A percentile compares a stretch with the other conserved stretches of the same genome.
phyloP scores from a whole-genome alignment of 1,140 invertebrate genomes.

The Charaxes varanes region DNA sequence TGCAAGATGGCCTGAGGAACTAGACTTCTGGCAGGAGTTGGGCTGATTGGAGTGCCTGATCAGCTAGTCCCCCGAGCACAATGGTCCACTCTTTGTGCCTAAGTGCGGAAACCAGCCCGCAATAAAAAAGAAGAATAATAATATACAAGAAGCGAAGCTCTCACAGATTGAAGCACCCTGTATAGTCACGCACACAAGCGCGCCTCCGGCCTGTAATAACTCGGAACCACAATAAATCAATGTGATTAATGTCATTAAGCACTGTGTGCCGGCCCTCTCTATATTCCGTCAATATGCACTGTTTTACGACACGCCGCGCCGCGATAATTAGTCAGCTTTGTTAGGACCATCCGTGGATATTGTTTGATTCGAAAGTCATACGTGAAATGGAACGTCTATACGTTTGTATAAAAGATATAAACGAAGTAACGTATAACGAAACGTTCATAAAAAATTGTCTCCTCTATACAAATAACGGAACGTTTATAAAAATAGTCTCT shows the following conservation, averaged over 20 bases:
- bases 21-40: too few relatives aligned
- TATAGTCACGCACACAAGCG: constrained; percentile 43
- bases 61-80: too few relatives aligned
- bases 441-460: too few relatives aligned
- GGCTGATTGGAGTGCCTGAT: too few relatives aligned
- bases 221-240: constrained; percentile 74
- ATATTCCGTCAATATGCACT: constrained; percentile 74
- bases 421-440: too few relatives aligned
- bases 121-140: constrained; percentile 46
- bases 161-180: constrained; percentile 25
- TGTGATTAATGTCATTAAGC: constrained; percentile 74
- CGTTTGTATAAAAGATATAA: too few relatives aligned
- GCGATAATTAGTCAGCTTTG: constrained; percentile 73
- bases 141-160: constrained; percentile 57
- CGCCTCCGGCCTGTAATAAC: constrained; percentile 69
- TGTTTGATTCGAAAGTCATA: constrained; percentile 35
- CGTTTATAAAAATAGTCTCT: too few relatives aligned
- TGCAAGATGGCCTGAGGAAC: too few relatives aligned
- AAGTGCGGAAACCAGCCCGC: constrained; percentile 27
- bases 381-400: constrained; percentile 32
- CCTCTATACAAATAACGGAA: too few relatives aligned
- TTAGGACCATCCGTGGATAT: constrained; percentile 61
- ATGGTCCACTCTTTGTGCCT: too few relatives aligned
- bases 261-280: constrained; percentile 73
- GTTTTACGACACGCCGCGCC: constrained; percentile 70